Base-by-base conservation (phyloP, 1,140 invertebrate species). In the Spodoptera frugiperda region DNA sequence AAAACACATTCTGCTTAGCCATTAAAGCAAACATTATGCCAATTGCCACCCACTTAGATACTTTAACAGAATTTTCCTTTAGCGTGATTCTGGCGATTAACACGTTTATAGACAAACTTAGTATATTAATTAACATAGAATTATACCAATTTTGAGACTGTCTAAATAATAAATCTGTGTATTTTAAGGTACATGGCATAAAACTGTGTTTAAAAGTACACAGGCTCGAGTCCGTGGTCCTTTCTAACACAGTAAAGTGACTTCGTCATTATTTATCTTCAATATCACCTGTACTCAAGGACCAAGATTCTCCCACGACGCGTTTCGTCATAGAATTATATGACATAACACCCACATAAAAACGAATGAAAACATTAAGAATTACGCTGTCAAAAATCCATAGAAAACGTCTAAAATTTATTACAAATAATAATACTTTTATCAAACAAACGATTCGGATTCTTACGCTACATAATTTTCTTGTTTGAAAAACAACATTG, bases 391-490 rank as follows among this genome's bases (percentile, higher is more conserved):
- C 55, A 59, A 73, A 71, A 73, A 73, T 68, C 71, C 55, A 59
- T 73, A 49, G 15, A 73, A 73, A 61, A 49, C 39, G 21, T n/a
- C 15, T 46, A 61, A 8, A 73, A 73, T 73, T 73, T 73, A 73
- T 73, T 59, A 73, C 71, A 59, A 61, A 61, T 61, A 73, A 44
- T 73, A 73, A 55, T 72, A 73, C 71, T 73, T 67, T 73, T 73
- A 73, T 73, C 71, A 59, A 30, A 73, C 55, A 73, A 73, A 73
- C 71, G 71, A 59, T 73, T 73, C 19, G 30, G 71, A 73, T 72
- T 72, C 68, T 72, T 72, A 73, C 71, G 54, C 71, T 59, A 61
- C 71, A 73, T 73, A 73, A 73, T 73, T 73, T 73, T 44, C 39
- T 48, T 12, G 53, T 59, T 21, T 39, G 53, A 73, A 73, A 55